phyloP scores from a whole-genome alignment of 2,113 vertebrate genomes.

The Bufo bufo region DNA sequence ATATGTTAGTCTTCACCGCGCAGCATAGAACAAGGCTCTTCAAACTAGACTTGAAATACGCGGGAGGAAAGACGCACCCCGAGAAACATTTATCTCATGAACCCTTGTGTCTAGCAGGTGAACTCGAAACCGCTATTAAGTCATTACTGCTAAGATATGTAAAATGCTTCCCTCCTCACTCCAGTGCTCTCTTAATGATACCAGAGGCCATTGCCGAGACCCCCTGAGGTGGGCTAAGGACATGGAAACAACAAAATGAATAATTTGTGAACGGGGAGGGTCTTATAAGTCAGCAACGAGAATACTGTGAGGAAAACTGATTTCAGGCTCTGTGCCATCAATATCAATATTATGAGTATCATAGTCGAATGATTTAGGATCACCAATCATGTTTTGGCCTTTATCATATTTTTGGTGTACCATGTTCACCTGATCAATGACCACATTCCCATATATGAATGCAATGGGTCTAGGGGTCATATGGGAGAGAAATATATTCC shows the following conservation, averaged over 20 bases:
- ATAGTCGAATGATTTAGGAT: too few relatives aligned
- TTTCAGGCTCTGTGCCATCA: neutral
- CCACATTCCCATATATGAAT: too few relatives aligned
- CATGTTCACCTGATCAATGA: too few relatives aligned
- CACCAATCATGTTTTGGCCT: too few relatives aligned
- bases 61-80: neutral
- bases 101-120: slow-evolving; percentile 22
- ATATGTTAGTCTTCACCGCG: neutral
- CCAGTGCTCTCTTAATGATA: slow-evolving; percentile 51
- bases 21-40: neutral
- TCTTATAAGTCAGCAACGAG: neutral
- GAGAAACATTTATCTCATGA: slow-evolving; percentile 24
- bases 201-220: slow-evolving; percentile 34
- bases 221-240: slow-evolving; percentile 48
- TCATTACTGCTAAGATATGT: slow-evolving; percentile 50
- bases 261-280: neutral
- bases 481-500: too few relatives aligned
- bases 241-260: slow-evolving; percentile 41
- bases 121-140: slow-evolving; percentile 40
- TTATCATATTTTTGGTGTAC: too few relatives aligned
- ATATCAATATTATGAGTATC: neutral
- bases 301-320: neutral
- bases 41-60: neutral
- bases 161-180: slow-evolving; percentile 52
- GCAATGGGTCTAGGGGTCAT: too few relatives aligned